Base-by-base conservation (phyloP, 2,113 vertebrate species). In the Phocoena sinus region DNA sequence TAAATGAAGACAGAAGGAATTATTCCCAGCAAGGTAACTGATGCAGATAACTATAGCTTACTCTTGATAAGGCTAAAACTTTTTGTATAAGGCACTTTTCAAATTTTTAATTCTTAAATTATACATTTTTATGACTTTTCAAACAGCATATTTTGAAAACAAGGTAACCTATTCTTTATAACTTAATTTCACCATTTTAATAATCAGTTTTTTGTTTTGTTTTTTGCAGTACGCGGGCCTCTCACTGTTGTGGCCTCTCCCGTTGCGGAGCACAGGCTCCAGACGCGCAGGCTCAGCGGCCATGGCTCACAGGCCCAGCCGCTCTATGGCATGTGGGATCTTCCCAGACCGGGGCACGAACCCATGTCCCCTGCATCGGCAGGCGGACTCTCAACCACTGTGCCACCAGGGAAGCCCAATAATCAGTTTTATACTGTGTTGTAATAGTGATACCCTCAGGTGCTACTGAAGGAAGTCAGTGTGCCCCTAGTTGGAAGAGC, bases 111-210 rank as follows among this genome's bases (percentile, higher is more conserved):
- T 47, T 84, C 68, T 79, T 33, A 89, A 68, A 68, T 76, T 33
- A 89, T 44, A 14, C 47, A 68, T 74, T 89, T 93, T 76, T 41
- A 87, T 95, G 62, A 83, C 60, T 94, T 93, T 63, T 96, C 84
- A 96, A 94, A 85, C 14, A 95, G 67, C 28, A 58, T 85, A 89
- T 92, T 93, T 86, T 89, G n/a, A 94, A 94, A 94, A n/a, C 50
- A 89, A 68, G 71, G 65, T 94, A 92, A 92, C 13, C 17, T 84
- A 82, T 86, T 85, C 71, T 83, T 38, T 14, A 17, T 81, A 74
- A 85, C 9, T 71, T 62, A 86, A 71, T 82, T 93, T 97, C 10
- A 62, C 26, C 53, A 73, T 89, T 81, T 63, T 79, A 93, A 92
- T 60, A 41, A 93, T 67, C 56, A 93, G 41, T 81, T 89, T 93